These are phyloP conservation scores for Euwallacea similis DNA, from an alignment of 1,140 invertebrate species.

Conservation along the genomic window DNA sequence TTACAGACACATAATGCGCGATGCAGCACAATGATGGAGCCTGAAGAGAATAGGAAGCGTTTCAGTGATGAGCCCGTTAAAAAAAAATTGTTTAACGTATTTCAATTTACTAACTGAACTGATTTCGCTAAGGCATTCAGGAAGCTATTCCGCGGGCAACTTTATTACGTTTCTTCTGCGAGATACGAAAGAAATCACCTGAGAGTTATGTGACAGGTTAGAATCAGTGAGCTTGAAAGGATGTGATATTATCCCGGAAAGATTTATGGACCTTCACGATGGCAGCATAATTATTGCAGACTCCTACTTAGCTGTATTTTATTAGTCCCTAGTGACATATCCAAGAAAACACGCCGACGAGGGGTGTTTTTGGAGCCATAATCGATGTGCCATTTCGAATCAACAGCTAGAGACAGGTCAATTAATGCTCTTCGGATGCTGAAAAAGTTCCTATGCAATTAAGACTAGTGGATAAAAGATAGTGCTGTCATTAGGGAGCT, in stretches of 20 bases:
- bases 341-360: no score
- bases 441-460: not conserved
- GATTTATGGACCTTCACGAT: constrained; percentile 31
- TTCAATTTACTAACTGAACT: no score
- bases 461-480: constrained; percentile 7
- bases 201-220: constrained; percentile 33
- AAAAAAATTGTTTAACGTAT: no score
- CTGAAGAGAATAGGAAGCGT: no score
- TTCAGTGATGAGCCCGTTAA: no score
- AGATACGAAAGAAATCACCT: constrained; percentile 28
- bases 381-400: no score
- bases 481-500: not conserved
- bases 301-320: constrained; percentile 36
- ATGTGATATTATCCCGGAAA: constrained; percentile 31
- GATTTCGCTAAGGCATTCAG: constrained; percentile 2
- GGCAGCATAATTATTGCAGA: constrained; percentile 30
- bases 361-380: no score
- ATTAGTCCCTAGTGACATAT: constrained; percentile 14
- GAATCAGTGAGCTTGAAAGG: constrained; percentile 35
- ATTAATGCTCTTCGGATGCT: no score
- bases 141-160: constrained; percentile 4
- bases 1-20: no score
- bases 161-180: constrained; percentile 27
- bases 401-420: no score
- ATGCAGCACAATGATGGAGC: no score